Evolutionary conservation across 2,113 vertebrate species (phyloP).

Genomic region (Nycticorax nycticorax): DNA sequence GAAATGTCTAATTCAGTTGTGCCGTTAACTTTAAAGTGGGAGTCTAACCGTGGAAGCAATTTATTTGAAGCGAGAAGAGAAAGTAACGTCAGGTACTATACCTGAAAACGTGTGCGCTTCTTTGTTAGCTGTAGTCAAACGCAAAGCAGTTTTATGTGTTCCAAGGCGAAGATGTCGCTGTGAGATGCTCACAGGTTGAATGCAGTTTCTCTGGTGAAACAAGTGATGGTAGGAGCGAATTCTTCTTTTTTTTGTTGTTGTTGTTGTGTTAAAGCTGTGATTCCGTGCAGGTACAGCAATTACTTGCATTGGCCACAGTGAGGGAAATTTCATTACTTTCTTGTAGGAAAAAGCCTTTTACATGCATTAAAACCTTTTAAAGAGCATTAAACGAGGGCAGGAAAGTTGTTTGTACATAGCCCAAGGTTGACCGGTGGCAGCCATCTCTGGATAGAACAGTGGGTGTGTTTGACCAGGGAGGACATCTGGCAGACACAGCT

Average conservation of each 20-base stretch:
- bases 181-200: background rate
- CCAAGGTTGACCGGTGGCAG: background rate
- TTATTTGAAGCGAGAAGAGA: background rate
- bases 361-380: background rate
- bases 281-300: background rate
- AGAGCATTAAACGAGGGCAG: background rate
- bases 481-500: background rate
- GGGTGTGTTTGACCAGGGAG: background rate
- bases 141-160: background rate
- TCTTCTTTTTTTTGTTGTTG: background rate
- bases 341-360: background rate
- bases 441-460: background rate
- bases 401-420: background rate
- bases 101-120: accelerated
- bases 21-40: background rate
- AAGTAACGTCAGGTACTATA: background rate
- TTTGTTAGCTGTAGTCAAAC: background rate
- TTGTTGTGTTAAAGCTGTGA: background rate
- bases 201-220: background rate
- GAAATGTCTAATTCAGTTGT: background rate
- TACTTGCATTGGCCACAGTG: accelerated
- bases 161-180: background rate
- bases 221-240: background rate
- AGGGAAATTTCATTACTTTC: background rate
- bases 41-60: background rate